Evolutionary conservation across 2,797 vertebrate genomes (phyloP).

Genomic region (Coregonus suidteri): DNA sequence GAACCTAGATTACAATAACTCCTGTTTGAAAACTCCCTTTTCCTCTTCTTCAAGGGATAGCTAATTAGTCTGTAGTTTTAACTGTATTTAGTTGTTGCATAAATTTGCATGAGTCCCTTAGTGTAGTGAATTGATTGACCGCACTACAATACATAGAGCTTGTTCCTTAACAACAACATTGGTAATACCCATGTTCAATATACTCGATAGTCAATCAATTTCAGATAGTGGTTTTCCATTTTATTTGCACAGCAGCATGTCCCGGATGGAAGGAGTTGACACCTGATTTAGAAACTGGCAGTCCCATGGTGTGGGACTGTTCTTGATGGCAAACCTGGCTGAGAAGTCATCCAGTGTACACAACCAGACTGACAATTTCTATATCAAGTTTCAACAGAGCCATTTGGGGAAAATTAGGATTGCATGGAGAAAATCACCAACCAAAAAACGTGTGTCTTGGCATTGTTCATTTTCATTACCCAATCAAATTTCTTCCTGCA

Average conservation of each 20-base stretch:
- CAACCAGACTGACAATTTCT: neutral
- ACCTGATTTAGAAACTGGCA: too few species aligned
- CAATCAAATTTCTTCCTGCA: neutral
- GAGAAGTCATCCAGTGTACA: neutral
- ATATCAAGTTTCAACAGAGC: neutral
- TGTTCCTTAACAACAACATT: too few species aligned
- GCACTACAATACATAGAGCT: neutral
- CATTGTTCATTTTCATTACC: neutral
- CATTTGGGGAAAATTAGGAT: neutral
- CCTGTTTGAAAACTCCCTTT: neutral
- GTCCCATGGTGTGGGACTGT: too few species aligned
- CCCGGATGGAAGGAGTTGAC: too few species aligned
- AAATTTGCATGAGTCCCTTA: neutral
- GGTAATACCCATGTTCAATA: too few species aligned
- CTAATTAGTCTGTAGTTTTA: neutral
- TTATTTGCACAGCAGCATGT: too few species aligned
- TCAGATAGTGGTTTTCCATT: too few species aligned
- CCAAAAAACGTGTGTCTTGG: neutral
- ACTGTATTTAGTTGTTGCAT: neutral
- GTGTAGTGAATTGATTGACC: neutral
- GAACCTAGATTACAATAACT: neutral
- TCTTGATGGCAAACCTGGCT: too few species aligned
- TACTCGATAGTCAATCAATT: too few species aligned
- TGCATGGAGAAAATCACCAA: neutral
- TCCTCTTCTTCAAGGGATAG: neutral